phyloP scores from a whole-genome alignment of 2,888 invertebrate species.

The Scelioninae gen. 2 region DNA sequence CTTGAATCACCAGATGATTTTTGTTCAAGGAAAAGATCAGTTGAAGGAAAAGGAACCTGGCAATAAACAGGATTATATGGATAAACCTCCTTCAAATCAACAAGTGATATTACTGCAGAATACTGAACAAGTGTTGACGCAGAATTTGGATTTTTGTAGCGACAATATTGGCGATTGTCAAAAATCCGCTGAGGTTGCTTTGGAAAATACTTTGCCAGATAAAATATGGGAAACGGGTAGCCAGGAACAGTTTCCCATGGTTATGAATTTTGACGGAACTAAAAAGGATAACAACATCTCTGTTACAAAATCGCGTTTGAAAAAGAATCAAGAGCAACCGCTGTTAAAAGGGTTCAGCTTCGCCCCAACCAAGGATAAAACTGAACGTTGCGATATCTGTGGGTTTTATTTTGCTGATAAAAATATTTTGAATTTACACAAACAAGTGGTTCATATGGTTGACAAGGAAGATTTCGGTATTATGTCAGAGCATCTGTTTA shows the following conservation, averaged over 20 bases:
- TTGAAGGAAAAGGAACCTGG: neutral
- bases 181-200: neutral
- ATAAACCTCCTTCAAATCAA: conserved; percentile 8
- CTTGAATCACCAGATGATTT: conserved; percentile 29
- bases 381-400: conserved; percentile 82
- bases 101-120: conserved; percentile 36
- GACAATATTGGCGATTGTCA: neutral
- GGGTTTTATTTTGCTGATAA: conserved; percentile 83
- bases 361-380: conserved; percentile 74
- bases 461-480: conserved; percentile 64
- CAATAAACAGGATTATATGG: neutral
- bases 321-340: conserved; percentile 8
- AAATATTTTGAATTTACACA: conserved; percentile 84
- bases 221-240: conserved; percentile 16
- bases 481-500: conserved; percentile 72
- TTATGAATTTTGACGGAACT: conserved; percentile 18
- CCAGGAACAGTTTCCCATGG: conserved; percentile 9
- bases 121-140: conserved; percentile 26
- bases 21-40: conserved; percentile 18
- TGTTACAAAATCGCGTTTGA: neutral
- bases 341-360: conserved; percentile 61
- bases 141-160: conserved; percentile 8
- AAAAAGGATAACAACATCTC: conserved; percentile 11
- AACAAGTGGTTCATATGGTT: conserved; percentile 80
- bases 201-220: conserved; percentile 1